These are phyloP conservation scores for Equus quagga DNA, from an alignment of 2,113 vertebrate genomes.

Conservation along the genomic window DNA sequence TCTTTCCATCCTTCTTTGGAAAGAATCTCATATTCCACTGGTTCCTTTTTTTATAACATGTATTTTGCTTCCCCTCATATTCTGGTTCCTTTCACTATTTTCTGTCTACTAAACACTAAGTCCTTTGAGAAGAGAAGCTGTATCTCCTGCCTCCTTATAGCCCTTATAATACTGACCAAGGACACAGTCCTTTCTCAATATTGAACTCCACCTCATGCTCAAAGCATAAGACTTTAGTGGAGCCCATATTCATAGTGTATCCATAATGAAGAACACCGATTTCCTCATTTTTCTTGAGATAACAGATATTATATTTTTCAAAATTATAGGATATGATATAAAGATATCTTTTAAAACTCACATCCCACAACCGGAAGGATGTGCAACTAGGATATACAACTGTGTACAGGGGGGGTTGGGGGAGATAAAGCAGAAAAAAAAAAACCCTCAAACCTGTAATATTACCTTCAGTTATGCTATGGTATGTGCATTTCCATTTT, in stretches of 20 bases:
- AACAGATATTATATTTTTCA: not conserved
- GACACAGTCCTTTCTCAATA: not conserved
- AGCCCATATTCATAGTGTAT: not conserved
- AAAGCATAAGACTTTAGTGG: not conserved
- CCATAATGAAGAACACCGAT: not conserved
- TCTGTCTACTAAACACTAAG: not conserved
- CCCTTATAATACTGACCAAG: not conserved
- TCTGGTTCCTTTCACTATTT: not conserved
- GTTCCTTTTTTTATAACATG: not conserved
- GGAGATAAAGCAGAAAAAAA: no score
- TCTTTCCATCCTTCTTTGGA: not conserved
- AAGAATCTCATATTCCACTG: not conserved
- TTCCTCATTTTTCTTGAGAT: slow-evolving; percentile 31
- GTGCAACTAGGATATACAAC: no score
- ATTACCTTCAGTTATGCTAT: slow-evolving; percentile 80
- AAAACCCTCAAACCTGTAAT: slow-evolving; percentile 51
- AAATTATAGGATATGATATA: not conserved
- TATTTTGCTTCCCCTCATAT: not conserved
- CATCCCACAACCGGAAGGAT: no score
- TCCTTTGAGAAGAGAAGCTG: not conserved
- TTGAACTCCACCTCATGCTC: not conserved
- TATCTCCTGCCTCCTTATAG: not conserved
- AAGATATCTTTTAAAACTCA: not conserved
- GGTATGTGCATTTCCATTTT: slow-evolving; percentile 82
- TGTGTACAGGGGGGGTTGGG: no score